A percentile compares a stretch with the other conserved stretches of the same genome.
Conservation (phyloP, 2,113 vertebrate species). For the Campylomormyrus tamandua region DNA sequence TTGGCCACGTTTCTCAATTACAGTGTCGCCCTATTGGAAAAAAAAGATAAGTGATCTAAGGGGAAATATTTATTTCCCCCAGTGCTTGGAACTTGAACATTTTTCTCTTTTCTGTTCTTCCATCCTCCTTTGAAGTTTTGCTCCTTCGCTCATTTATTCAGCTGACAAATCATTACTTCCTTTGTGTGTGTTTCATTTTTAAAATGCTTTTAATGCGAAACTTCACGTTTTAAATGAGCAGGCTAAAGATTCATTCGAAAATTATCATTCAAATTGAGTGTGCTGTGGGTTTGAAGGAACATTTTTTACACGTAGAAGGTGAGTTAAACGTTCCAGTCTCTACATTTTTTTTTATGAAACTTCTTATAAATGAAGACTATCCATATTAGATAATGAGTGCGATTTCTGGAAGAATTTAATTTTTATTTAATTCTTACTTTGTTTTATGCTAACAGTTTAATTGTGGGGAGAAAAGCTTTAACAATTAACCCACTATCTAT, state of each 20-base stretch:
- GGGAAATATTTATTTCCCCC: not conserved
- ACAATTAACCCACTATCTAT: not conserved
- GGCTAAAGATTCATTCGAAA: not conserved
- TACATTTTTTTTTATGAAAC: not conserved
- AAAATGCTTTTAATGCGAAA: not conserved
- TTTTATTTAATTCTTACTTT: conserved; percentile 5
- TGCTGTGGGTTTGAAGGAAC: not conserved
- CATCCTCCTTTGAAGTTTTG: not conserved
- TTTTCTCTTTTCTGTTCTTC: not conserved
- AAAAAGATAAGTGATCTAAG: not conserved
- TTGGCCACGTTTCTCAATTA: not conserved
- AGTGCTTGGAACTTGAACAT: not conserved
- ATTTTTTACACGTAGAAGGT: not conserved
- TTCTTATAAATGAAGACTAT: not conserved
- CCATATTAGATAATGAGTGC: not conserved
- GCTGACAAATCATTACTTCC: conserved; percentile 2
- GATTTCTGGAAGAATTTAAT: not conserved
- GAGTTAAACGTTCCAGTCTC: not conserved
- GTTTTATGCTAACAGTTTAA: not conserved
- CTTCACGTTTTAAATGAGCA: not conserved
- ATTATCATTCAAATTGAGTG: conserved; percentile 2
- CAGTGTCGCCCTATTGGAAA: not conserved
- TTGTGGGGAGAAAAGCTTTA: not conserved
- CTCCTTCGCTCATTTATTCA: not conserved
- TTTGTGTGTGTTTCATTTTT: not conserved